phyloP scores from a whole-genome alignment of 2,888 invertebrate species.

The Capitulum mitella region DNA sequence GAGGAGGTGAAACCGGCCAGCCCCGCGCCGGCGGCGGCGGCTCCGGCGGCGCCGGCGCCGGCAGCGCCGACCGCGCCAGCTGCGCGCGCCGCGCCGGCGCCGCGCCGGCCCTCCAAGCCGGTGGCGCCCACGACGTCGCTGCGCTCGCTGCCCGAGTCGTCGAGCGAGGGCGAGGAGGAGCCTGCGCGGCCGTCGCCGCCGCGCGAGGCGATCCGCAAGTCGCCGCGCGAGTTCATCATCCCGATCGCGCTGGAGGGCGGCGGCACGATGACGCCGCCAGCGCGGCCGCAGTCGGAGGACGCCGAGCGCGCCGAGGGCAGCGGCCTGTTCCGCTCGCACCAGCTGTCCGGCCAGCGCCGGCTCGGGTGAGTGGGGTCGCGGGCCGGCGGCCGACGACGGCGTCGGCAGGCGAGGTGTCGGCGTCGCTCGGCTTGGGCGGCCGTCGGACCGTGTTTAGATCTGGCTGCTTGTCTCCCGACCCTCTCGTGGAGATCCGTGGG shows the following conservation, averaged over 20 bases:
- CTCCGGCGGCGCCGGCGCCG: neutral
- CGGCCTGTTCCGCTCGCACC: neutral
- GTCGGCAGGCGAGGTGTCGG: neutral
- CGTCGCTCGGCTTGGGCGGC: too few relatives aligned
- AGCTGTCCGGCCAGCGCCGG: neutral
- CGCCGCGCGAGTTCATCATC: conserved; percentile 82
- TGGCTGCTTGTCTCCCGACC: too few relatives aligned
- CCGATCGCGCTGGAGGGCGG: conserved; percentile 89
- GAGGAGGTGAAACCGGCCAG: conserved; percentile 22
- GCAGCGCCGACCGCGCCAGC: neutral
- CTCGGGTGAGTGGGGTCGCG: neutral
- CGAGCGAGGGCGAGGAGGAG: conserved; percentile 36
- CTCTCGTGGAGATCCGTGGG: too few relatives aligned
- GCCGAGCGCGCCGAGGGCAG: neutral
- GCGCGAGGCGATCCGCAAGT: conserved; percentile 70
- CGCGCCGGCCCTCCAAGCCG: neutral
- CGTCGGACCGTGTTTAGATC: too few relatives aligned
- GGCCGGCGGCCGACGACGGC: neutral
- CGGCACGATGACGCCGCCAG: conserved; percentile 66
- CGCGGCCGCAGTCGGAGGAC: neutral
- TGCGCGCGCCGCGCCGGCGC: neutral
- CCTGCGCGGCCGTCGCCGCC: conserved; percentile 39
- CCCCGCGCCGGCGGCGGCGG: too few relatives aligned
- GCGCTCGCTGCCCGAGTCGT: conserved; percentile 17
- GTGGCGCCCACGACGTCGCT: conserved; percentile 5